These are phyloP conservation scores for Lasius platythorax DNA, from an alignment of 2,888 invertebrate species.

Conservation along the genomic window DNA sequence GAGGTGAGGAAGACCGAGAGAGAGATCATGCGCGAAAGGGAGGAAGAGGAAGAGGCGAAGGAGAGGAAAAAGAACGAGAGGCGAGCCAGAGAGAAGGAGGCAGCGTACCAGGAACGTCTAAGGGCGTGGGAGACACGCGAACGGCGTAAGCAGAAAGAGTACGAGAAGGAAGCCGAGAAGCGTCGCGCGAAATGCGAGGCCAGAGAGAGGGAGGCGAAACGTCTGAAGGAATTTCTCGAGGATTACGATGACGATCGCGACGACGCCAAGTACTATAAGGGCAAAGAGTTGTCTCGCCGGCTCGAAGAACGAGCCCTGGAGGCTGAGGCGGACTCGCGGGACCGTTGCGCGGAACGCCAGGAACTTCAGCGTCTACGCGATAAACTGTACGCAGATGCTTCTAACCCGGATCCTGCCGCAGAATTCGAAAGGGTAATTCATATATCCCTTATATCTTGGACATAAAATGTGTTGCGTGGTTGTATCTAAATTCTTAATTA, in stretches of 20 bases:
- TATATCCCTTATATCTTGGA: neutral
- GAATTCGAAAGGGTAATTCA: conserved; percentile 89
- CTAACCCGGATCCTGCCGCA: conserved; percentile 89
- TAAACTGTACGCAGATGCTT: conserved; percentile 90
- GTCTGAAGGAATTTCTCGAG: conserved; percentile 98
- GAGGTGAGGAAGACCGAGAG: conserved; percentile 87
- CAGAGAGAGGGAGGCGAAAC: conserved; percentile 95
- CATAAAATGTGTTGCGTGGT: neutral
- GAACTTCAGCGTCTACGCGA: conserved; percentile 89
- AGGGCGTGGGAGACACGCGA: conserved; percentile 96
- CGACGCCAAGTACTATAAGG: conserved; percentile 98
- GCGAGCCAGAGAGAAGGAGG: conserved; percentile 97
- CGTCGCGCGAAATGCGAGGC: conserved; percentile 95
- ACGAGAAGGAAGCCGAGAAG: conserved; percentile 95
- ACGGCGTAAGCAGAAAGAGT: conserved; percentile 95
- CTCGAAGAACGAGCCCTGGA: conserved; percentile 97
- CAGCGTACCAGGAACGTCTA: conserved; percentile 96
- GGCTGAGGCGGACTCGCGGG: conserved; percentile 96
- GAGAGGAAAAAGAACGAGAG: conserved; percentile 96
- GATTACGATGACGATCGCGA: conserved; percentile 99
- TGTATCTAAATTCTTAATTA: neutral
- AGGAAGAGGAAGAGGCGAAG: conserved; percentile 96
- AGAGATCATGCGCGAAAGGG: conserved; percentile 92
- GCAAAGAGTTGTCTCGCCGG: conserved; percentile 95
- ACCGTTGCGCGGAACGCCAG: conserved; percentile 92